Evolutionary conservation across 2,113 vertebrate genomes (phyloP).

Genomic region (Hyperopisus bebe): DNA sequence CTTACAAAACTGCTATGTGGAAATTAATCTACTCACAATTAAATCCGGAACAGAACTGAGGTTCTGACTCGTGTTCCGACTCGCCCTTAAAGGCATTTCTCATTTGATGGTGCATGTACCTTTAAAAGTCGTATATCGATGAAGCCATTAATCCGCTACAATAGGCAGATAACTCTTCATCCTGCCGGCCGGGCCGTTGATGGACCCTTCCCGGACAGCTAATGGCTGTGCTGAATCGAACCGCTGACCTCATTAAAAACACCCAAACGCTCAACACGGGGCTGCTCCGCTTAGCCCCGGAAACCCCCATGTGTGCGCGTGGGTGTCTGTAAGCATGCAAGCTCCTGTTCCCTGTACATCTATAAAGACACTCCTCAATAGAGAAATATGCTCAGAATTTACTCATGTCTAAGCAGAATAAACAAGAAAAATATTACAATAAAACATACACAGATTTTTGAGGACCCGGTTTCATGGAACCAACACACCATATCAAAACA

Average conservation of each 20-base stretch:
- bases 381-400: neutral
- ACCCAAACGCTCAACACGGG: conserved; percentile 57
- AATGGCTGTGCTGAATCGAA: conserved; percentile 55
- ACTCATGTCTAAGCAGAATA: neutral
- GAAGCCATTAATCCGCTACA: conserved; percentile 34
- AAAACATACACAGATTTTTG: neutral
- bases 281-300: conserved; percentile 21
- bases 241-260: conserved; percentile 56
- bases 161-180: conserved; percentile 34
- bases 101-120: neutral
- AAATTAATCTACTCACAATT: conserved; percentile 34
- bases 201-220: conserved; percentile 46
- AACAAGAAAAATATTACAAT: neutral
- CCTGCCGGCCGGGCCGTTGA: conserved; percentile 34
- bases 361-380: neutral
- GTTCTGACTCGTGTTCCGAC: neutral
- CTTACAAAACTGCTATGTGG: conserved; percentile 27
- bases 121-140: conserved; percentile 24
- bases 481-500: neutral
- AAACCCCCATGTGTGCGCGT: conserved; percentile 1
- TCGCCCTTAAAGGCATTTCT: neutral
- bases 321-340: neutral
- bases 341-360: neutral
- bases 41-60: conserved; percentile 7
- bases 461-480: neutral